phyloP scores from a whole-genome alignment of 2,888 invertebrate genomes.

The Eristalis tenax region DNA sequence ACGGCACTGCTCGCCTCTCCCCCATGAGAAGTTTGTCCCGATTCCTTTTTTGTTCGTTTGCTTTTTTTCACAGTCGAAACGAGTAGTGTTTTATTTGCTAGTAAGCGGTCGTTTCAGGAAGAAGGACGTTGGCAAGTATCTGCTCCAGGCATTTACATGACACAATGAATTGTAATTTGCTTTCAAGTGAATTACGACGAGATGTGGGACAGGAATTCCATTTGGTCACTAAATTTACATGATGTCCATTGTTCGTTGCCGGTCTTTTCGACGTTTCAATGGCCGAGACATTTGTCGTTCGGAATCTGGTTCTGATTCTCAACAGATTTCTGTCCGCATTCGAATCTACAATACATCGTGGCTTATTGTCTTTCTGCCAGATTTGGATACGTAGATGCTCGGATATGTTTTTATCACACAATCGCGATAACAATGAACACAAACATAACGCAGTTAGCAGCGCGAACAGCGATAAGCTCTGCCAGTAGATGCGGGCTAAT shows the following conservation, averaged over 20 bases:
- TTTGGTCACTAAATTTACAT: conserved; percentile 43
- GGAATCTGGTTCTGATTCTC: neutral
- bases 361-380: conserved; percentile 4
- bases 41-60: neutral
- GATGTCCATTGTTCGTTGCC: neutral
- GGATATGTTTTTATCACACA: conserved; percentile 23
- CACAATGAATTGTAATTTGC: conserved; percentile 68
- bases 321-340: neutral
- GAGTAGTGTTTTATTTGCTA: conserved; percentile 36
- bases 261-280: neutral
- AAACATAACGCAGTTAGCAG: conserved; percentile 13
- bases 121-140: conserved; percentile 27
- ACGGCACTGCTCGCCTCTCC: neutral
- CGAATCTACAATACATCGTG: neutral
- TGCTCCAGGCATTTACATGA: conserved; percentile 59
- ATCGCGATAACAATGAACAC: conserved; percentile 18
- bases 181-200: conserved; percentile 48
- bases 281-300: neutral
- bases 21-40: conserved; percentile 20
- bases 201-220: conserved; percentile 12
- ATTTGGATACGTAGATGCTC: neutral
- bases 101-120: conserved; percentile 39
- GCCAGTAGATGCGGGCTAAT: neutral
- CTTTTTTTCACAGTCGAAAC: conserved; percentile 19
- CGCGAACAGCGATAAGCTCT: neutral